These are phyloP conservation scores for Lasioglossum malachurum DNA, from an alignment of 2,888 invertebrate species.

Conservation along the genomic window DNA sequence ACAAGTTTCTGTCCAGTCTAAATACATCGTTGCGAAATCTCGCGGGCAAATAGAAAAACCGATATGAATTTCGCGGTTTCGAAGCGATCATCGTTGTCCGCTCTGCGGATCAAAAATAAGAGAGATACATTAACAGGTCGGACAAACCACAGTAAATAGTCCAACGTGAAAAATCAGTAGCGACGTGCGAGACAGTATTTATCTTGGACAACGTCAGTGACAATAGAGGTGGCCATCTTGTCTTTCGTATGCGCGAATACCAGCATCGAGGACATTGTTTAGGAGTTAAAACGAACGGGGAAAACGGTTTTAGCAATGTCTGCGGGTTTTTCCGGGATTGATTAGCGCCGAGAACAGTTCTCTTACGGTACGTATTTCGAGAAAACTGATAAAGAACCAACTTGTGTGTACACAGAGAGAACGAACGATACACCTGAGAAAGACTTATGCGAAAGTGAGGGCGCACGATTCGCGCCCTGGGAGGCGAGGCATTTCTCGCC, in stretches of 20 bases:
- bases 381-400: too few species aligned
- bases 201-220: too few species aligned
- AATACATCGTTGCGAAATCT: not conserved
- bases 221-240: too few species aligned
- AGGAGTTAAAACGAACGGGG: too few species aligned
- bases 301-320: constrained; percentile 62
- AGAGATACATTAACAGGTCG: too few species aligned
- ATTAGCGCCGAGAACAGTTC: constrained; percentile 31
- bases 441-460: constrained; percentile 70
- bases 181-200: too few species aligned
- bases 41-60: not conserved
- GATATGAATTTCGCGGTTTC: constrained; percentile 57
- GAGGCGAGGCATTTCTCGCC: constrained; percentile 75
- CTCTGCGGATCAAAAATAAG: constrained; percentile 60
- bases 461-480: constrained; percentile 73
- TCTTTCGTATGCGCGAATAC: too few species aligned
- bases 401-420: constrained; percentile 30
- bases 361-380: constrained; percentile 62
- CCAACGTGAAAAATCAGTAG: too few species aligned
- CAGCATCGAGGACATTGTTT: too few species aligned
- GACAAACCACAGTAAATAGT: too few species aligned
- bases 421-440: constrained; percentile 45
- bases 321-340: constrained; percentile 53
- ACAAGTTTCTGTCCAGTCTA: too few species aligned
- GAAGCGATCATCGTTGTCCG: constrained; percentile 17